Base-by-base conservation (phyloP, 1,140 invertebrate species). In the Vanessa tameamea region DNA sequence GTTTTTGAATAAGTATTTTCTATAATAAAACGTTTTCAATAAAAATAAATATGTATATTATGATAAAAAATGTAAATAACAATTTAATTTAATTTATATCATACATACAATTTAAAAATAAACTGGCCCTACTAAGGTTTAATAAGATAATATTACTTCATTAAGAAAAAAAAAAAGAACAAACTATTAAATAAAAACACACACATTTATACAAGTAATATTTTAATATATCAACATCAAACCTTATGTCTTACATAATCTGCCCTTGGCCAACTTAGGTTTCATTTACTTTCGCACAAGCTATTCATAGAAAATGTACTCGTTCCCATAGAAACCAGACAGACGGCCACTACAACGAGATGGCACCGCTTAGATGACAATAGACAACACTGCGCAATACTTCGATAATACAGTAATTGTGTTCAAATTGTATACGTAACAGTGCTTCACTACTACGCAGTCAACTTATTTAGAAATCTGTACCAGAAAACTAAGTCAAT, bases 321-420 rank as follows among this genome's bases (percentile, higher is more conserved):
- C 16, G 72, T 73, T 73, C 72, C 72, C 72, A 73, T 73, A 53
- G 64, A 64, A 67, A 73, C 72, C 53, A 68, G 65, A 73, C 65
- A 73, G 47, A 68, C 64, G 55, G 26, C 53, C 53, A 57, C 16
- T 57, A 23, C 53, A 23, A 51, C 50, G 15, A 57, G 53, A 68
- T 68, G 66, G 47, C 55, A 68, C 47, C 66, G 50, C 16, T 68
- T 55, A 47, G 66, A 57, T n/a, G 50, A 68, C 66, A 68, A 68
- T 68, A 53, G 66, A 43, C 66, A 37, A 47, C 51, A 16, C 66
- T 16, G 53, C 53, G 53, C 51, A 43, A 14, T 55, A 53, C 66
- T 57, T 55, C 47, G 37, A 57, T 55, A 68, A 68, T 68, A 12
- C 16, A 23, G 51, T 57, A 55, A 68, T 55, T 57, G 31, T 51